Evolutionary conservation across 2,888 invertebrate species (phyloP).

Genomic region (Dioctria rufipes): DNA sequence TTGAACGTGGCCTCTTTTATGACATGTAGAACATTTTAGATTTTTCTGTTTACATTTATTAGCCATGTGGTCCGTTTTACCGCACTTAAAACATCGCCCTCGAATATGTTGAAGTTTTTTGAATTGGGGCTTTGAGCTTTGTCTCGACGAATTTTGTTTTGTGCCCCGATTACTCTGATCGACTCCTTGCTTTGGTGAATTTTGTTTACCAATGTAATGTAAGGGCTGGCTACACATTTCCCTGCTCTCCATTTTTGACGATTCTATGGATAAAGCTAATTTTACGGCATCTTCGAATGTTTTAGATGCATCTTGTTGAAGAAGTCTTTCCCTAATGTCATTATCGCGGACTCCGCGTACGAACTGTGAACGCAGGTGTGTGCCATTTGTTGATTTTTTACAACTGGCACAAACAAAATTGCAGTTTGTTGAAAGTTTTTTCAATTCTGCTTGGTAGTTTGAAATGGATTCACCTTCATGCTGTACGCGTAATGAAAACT

Average conservation of each 20-base stretch:
- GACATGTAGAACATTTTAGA: slow-evolving; percentile 1
- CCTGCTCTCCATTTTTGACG: background rate
- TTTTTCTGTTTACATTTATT: slow-evolving; percentile 30
- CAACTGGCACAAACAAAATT: background rate
- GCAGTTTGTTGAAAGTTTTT: slow-evolving; percentile 2
- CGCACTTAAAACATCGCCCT: slow-evolving; percentile 20
- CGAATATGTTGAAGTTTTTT: slow-evolving; percentile 12
- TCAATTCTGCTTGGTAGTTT: background rate
- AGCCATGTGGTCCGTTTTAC: slow-evolving; percentile 5
- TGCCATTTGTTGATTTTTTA: background rate
- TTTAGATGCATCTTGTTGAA: background rate
- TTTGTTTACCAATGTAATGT: background rate
- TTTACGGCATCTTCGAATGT: slow-evolving; percentile 1
- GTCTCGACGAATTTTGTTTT: background rate
- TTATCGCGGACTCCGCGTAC: slow-evolving; percentile 4
- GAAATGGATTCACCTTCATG: background rate
- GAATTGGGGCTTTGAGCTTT: background rate
- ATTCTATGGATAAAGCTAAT: background rate
- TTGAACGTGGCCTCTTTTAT: slow-evolving; percentile 12
- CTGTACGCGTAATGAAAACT: background rate
- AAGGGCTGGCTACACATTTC: background rate
- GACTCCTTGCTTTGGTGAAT: background rate
- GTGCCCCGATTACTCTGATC: background rate
- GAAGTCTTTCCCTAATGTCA: background rate
- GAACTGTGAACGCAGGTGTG: background rate